Evolutionary conservation across 2,888 invertebrate genomes (phyloP), one percentile per base, ranked within the genome.

Genomic region (Pheosia gnoma): DNA sequence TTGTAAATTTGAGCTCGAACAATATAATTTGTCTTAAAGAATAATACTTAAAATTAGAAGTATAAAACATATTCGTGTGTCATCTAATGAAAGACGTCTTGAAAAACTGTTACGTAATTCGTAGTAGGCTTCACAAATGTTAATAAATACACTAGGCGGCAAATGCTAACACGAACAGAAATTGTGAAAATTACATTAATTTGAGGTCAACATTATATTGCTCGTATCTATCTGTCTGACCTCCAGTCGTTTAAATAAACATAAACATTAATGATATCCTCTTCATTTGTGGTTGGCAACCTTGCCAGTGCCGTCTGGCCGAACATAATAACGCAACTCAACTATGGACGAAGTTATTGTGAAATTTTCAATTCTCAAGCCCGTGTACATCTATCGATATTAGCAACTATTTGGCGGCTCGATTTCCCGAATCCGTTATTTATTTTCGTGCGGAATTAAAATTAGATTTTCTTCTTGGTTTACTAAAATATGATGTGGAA

Each of bases 261-360:
- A 57, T 52, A 62, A 61, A 65, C 63, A 62, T 61, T 70, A 77
- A 77, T 76, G 62, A 74, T 67, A 72, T 75, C 75, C 75, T 72
- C 62, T 62, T 57, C 55, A 25, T 67, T 75, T 75, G 77, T 75
- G 57, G 47, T 53, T 68, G 62, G 37, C 67, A 68, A 66, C 70
- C 77, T 68, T 68, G 67, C 53, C 45, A 39, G 62, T 59, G 64
- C 60, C 54, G 63, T 63, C 58, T 58, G 61, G 65, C 65, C 65
- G 61, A 63, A 59, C 63, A 69, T 60, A 56, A 55, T 62, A 54
- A 43, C 62, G 65, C 63, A 60, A 65, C 68, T 72, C 70, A 74
- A 72, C 72, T 74, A 74, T 72, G 68, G 68, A 65, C 64, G 62
- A 63, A 58, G 59, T 59, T 57, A 60, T 74, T 75, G 66, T 69